A percentile compares a stretch with the other conserved stretches of the same genome.
These are phyloP conservation scores for Brachionus manjavacas DNA, from an alignment of 1,140 invertebrate genomes.

Conservation along the genomic window DNA sequence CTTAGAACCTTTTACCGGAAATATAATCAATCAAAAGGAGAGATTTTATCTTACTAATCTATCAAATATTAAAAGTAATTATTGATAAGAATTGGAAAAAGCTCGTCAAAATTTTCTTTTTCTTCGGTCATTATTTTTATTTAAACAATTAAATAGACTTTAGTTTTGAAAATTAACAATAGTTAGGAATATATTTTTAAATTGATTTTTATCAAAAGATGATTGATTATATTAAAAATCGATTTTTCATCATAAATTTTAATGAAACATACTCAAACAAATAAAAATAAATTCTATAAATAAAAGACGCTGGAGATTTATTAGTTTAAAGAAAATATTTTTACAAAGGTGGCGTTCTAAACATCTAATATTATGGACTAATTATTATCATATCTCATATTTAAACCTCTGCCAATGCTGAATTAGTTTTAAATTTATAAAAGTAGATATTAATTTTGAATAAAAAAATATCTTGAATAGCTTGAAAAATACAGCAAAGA, in stretches of 20 bases:
- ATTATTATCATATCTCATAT: not conserved
- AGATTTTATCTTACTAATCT: not conserved
- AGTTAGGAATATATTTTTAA: not conserved
- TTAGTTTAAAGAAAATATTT: not conserved
- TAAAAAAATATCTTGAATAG: not conserved
- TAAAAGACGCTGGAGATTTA: not conserved
- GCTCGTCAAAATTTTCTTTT: not conserved
- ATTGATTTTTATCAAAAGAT: not conserved
- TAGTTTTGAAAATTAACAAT: not conserved
- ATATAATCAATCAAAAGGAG: not conserved
- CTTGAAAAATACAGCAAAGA: not conserved
- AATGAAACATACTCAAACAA: not conserved
- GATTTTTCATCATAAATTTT: not conserved
- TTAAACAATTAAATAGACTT: not conserved
- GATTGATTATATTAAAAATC: not conserved
- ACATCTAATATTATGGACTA: not conserved
- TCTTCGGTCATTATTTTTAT: not conserved
- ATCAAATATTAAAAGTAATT: not conserved
- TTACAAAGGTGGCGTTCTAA: not conserved
- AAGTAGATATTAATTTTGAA: not conserved
- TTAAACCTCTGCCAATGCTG: not conserved
- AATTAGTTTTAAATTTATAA: not conserved
- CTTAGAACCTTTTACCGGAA: not conserved
- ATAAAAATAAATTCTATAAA: not conserved
- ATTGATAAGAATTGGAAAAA: not conserved